Evolutionary conservation across 2,113 vertebrate genomes (phyloP).

Genomic region (Indicator indicator): DNA sequence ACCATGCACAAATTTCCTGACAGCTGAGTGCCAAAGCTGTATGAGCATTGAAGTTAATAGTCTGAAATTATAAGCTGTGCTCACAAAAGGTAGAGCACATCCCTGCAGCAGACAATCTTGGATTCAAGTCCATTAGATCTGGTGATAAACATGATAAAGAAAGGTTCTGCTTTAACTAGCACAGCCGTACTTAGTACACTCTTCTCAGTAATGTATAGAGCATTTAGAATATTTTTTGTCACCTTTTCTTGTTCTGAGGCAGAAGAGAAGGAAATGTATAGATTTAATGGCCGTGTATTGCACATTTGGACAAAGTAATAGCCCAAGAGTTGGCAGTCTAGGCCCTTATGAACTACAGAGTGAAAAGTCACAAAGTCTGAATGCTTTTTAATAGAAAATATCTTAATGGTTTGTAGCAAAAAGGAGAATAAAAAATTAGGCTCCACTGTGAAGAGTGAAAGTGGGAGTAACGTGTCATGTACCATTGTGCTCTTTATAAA

Average conservation of each 20-base stretch:
- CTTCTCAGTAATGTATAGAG: not conserved
- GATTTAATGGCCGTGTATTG: not conserved
- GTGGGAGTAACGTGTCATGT: constrained; percentile 17
- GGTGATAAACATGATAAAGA: not conserved
- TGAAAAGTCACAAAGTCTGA: constrained; percentile 13
- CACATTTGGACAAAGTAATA: not conserved
- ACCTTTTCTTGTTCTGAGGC: not conserved
- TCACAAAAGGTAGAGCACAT: not conserved
- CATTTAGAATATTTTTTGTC: not conserved
- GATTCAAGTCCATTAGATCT: not conserved
- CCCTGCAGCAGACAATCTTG: not conserved
- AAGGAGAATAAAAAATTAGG: not conserved
- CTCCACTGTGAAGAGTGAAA: not conserved
- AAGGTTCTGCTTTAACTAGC: not conserved
- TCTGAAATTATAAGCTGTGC: not conserved
- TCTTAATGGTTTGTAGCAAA: not conserved
- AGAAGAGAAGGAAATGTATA: not conserved
- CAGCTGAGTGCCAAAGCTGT: not conserved
- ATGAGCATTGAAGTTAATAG: not conserved
- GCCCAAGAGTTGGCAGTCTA: not conserved
- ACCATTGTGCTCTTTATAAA: not conserved
- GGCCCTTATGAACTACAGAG: not conserved
- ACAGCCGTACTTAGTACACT: not conserved
- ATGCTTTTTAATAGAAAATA: not conserved
- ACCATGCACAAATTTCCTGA: not conserved